A percentile compares a stretch with the other conserved stretches of the same genome.
These are phyloP conservation scores for Pterophyllum scalare DNA, from an alignment of 2,113 vertebrate species.

Conservation along the genomic window DNA sequence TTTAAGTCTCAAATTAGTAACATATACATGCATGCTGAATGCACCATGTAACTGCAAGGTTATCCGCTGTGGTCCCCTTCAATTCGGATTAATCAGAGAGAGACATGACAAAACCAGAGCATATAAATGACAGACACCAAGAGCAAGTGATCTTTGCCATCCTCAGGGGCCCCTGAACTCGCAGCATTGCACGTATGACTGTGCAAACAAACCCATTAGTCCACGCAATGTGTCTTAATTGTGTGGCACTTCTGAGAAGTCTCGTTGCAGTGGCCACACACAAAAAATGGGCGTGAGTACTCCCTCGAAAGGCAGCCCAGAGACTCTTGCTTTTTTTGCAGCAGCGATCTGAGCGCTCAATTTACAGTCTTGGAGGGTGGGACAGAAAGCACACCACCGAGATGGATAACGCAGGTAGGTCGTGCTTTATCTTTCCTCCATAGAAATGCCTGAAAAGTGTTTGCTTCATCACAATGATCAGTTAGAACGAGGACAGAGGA, in stretches of 20 bases:
- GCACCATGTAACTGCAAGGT: slow-evolving; percentile 45
- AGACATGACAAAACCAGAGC: slow-evolving; percentile 44
- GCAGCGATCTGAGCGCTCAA: slow-evolving; percentile 71
- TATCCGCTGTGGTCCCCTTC: slow-evolving; percentile 46
- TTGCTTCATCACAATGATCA: background rate
- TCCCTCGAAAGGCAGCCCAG: slow-evolving; percentile 80
- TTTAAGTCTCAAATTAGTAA: slow-evolving; percentile 60
- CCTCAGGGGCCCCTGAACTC: slow-evolving; percentile 47
- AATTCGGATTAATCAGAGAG: slow-evolving; percentile 58
- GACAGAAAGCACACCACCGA: slow-evolving; percentile 65
- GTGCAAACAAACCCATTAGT: slow-evolving; percentile 69
- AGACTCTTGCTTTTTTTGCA: slow-evolving; percentile 82
- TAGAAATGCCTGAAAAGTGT: slow-evolving; percentile 12
- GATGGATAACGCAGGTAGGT: slow-evolving; percentile 90
- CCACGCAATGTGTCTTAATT: slow-evolving; percentile 46
- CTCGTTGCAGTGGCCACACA: slow-evolving; percentile 58
- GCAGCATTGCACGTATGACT: slow-evolving; percentile 55
- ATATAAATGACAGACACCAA: slow-evolving; percentile 58
- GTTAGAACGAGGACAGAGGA: background rate
- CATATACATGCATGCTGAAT: slow-evolving; percentile 60
- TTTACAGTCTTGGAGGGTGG: slow-evolving; percentile 60
- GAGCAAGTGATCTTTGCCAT: slow-evolving; percentile 50
- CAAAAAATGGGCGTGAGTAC: slow-evolving; percentile 86
- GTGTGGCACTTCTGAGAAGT: slow-evolving; percentile 49
- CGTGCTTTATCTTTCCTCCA: slow-evolving; percentile 21